Evolutionary conservation across 2,797 vertebrate species (phyloP), one percentile per base, ranked within the genome.

Genomic region (Neosilurus hyrtlii): DNA sequence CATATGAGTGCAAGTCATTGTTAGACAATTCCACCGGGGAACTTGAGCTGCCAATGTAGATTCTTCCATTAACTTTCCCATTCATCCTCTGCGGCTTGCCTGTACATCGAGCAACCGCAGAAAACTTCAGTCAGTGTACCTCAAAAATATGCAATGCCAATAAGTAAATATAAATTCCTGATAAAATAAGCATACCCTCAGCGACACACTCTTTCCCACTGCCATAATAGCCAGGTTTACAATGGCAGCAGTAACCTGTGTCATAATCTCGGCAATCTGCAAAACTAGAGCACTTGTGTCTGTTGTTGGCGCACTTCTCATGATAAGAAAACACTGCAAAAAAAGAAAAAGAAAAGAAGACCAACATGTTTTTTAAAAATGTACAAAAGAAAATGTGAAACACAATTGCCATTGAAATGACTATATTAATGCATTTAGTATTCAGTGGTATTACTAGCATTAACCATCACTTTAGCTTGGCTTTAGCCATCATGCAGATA

Each of bases 21-120:
- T 94, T 92, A 74, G 88, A 93, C 11, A 99, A 96, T 52, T 89
- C 87, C 61, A 96, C 71, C 0, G 95, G 95, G 37, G 91, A 54
- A 0, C 93, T 92, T 82, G 92, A 95, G 86, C 78, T 91, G 2
- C 97, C 97, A 4, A 99, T 94, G n/a, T 93, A 95, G 20, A 99
- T 90, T 81, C 89, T 93, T 77, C 97, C 98, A 43, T 94, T 92
- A 70, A 99, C 93, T 90, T 99, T 99, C 63, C 98, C 97, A 0
- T 99, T 99, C 89, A 97, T 96, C 86, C 97, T 93, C 91, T 99
- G 98, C 0, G 97, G 97, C 81, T 96, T 96, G 75, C 97, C 98
- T 99, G 92, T 0, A 24, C 35, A 74, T 20, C 3, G 3, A 10
- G 11, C 10, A 68, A 59, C 22, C 43, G 8, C 43, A 43, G 43